These are phyloP conservation scores for Chelon labrosus DNA, from an alignment of 2,797 vertebrate species.

Conservation along the genomic window DNA sequence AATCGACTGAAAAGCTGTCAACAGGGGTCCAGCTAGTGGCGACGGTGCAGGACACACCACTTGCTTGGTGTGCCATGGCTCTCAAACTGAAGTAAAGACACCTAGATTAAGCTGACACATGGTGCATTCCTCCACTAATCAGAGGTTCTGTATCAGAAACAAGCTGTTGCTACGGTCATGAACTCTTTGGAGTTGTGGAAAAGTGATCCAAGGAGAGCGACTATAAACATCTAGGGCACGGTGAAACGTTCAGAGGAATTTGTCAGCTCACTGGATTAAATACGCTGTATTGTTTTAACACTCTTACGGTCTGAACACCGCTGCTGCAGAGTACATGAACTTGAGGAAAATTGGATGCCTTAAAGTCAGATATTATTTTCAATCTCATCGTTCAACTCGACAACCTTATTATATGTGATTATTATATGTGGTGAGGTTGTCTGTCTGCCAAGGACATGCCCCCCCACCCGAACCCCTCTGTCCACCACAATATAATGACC, in stretches of 20 bases:
- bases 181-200: background rate
- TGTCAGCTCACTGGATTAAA: background rate
- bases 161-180: background rate
- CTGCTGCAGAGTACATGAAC: background rate
- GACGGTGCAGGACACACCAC: too few species aligned
- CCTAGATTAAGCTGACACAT: too few species aligned
- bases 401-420: conserved; percentile 25
- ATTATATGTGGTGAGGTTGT: conserved; percentile 39
- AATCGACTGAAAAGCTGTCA: too few species aligned
- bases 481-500: conserved; percentile 48
- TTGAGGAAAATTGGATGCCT: background rate
- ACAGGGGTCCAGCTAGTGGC: too few species aligned
- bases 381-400: conserved; percentile 19
- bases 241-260: background rate
- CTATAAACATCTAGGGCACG: background rate
- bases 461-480: conserved; percentile 5
- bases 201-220: background rate
- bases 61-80: too few species aligned
- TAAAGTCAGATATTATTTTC: conserved; percentile 10
- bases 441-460: conserved; percentile 58
- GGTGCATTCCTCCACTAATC: background rate
- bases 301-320: background rate
- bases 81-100: too few species aligned
- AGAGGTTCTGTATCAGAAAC: too few species aligned
- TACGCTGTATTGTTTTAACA: background rate